phyloP scores from a whole-genome alignment of 2,113 vertebrate genomes.

The Philantomba maxwellii region DNA sequence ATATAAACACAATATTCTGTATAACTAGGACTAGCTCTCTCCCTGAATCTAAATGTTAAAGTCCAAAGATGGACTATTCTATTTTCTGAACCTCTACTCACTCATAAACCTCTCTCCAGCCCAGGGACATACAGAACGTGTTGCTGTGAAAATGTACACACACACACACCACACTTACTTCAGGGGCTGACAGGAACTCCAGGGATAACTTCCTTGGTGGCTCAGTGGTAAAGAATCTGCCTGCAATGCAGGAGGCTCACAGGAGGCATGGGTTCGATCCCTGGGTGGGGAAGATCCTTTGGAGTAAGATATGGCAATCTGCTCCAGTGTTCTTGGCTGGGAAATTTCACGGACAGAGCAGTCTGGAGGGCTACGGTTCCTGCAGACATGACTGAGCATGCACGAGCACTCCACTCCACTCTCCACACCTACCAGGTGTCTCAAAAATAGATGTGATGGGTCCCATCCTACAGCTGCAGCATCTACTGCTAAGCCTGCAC shows the following conservation, averaged over 20 bases:
- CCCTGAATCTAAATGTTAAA: not conserved
- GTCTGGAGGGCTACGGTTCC: not conserved
- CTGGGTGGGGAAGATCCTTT: not conserved
- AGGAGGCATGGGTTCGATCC: not conserved
- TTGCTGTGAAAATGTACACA: not conserved
- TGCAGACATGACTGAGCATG: not conserved
- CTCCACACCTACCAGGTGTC: not conserved
- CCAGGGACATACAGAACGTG: not conserved
- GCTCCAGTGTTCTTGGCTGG: not conserved
- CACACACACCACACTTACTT: not conserved
- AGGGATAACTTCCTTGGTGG: not conserved
- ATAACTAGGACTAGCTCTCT: not conserved
- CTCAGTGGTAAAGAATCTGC: not conserved
- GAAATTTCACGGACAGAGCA: not conserved
- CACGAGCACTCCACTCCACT: not conserved
- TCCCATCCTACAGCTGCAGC: not conserved
- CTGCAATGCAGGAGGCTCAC: not conserved
- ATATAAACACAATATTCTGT: not conserved
- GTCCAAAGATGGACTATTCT: not conserved
- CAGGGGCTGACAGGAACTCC: not conserved
- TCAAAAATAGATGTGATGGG: not conserved
- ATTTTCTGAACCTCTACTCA: not conserved
- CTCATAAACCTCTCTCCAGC: not conserved
- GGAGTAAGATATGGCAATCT: not conserved
- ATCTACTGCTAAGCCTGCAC: not conserved